Conservation (phyloP, 2,888 invertebrate species). For the Cephus spinipes region DNA sequence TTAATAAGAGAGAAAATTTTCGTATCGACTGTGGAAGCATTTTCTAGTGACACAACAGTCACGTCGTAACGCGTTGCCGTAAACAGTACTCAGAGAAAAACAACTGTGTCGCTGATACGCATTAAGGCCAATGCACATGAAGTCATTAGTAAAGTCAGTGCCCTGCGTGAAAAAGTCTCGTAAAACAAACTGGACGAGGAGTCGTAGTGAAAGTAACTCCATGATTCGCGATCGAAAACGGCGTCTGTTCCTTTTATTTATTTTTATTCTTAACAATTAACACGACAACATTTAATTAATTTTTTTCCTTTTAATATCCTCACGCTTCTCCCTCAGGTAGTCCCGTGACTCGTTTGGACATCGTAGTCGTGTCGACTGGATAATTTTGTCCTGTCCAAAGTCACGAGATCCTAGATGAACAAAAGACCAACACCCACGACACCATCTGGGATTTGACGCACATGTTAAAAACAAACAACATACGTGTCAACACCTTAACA, state of each 20-base stretch:
- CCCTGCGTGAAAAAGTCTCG: not conserved
- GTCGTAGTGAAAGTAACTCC: not conserved
- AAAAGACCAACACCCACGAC: not conserved
- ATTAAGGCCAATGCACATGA: not conserved
- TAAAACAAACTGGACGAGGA: not conserved
- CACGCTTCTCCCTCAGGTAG: not conserved
- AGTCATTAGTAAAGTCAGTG: not conserved
- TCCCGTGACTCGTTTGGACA: not conserved
- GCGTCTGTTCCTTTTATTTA: not conserved
- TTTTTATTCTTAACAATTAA: not conserved
- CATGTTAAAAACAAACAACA: not conserved
- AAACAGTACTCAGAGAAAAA: not conserved
- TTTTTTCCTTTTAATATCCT: not conserved
- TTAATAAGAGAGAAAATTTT: not conserved
- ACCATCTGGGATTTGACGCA: not conserved
- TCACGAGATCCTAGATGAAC: not conserved
- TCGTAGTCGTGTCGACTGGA: not conserved
- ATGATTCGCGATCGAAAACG: not conserved
- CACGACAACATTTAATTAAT: not conserved
- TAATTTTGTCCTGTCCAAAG: not conserved
- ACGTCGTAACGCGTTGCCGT: not conserved
- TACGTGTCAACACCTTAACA: not conserved
- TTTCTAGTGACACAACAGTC: not conserved
- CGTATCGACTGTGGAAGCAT: not conserved
- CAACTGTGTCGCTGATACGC: not conserved